Conservation (phyloP, 2,888 invertebrate genomes). For the Eilema griseolum region DNA sequence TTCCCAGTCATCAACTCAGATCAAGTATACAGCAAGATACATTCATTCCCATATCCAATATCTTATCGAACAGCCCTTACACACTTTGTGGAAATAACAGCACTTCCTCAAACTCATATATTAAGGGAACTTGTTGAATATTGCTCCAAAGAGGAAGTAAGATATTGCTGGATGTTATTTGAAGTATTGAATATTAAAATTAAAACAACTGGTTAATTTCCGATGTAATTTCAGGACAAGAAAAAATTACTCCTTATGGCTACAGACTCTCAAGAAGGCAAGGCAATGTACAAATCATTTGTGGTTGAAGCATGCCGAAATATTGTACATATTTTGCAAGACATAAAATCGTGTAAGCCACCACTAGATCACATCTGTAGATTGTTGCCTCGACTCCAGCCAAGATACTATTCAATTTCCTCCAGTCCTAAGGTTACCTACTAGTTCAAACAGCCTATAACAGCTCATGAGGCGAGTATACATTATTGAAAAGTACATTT, state of each 20-base stretch:
- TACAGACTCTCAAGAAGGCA: conserved; percentile 95
- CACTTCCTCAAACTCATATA: conserved; percentile 97
- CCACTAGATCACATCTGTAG: conserved; percentile 98
- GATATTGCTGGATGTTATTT: conserved; percentile 23
- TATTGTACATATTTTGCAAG: conserved; percentile 97
- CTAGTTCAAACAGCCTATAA: not conserved
- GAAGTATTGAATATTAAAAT: not conserved
- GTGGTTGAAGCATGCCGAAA: conserved; percentile 95
- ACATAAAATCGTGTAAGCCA: conserved; percentile 96
- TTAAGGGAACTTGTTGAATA: conserved; percentile 98
- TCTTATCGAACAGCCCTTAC: conserved; percentile 97
- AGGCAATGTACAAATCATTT: conserved; percentile 97
- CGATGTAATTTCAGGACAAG: conserved; percentile 87
- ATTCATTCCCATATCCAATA: conserved; percentile 99
- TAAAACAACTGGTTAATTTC: not conserved
- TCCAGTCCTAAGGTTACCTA: conserved; percentile 94
- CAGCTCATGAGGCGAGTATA: not conserved
- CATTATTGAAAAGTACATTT: not conserved
- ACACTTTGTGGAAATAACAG: conserved; percentile 98
- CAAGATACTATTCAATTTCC: conserved; percentile 99
- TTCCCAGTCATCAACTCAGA: conserved; percentile 98
- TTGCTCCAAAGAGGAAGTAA: conserved; percentile 91
- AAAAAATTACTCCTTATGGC: conserved; percentile 94
- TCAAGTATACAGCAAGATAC: conserved; percentile 98
- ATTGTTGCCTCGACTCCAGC: conserved; percentile 97